These are phyloP conservation scores for Yoshiicerus persimilis DNA, from an alignment of 1,140 invertebrate species.

Conservation along the genomic window DNA sequence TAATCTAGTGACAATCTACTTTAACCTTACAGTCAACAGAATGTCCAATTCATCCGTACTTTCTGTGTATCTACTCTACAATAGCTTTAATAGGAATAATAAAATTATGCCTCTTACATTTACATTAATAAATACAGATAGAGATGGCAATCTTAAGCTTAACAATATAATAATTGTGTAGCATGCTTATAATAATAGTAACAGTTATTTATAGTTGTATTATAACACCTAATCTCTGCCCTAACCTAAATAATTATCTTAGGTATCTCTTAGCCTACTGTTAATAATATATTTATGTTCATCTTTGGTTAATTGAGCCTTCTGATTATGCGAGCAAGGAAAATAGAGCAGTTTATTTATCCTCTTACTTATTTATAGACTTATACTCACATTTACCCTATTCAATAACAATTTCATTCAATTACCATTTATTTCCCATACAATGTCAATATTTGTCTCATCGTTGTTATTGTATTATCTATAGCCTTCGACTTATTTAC, in stretches of 20 bases:
- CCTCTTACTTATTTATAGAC: background rate
- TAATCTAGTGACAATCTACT: background rate
- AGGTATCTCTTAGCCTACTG: background rate
- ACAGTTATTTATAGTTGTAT: no score
- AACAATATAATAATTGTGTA: background rate
- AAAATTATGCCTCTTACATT: no score
- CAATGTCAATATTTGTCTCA: background rate
- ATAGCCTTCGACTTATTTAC: background rate
- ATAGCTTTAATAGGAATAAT: background rate
- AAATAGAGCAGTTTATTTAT: conserved; percentile 1
- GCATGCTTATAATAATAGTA: no score
- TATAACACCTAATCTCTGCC: background rate
- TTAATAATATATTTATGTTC: background rate
- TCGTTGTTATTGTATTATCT: background rate
- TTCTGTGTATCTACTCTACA: background rate
- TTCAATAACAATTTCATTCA: background rate
- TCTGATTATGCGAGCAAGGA: conserved; percentile 25
- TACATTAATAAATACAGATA: no score
- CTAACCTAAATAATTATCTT: background rate
- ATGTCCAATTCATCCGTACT: background rate
- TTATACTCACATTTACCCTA: background rate
- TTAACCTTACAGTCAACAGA: background rate
- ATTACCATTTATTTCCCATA: background rate
- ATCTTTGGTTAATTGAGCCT: conserved; percentile 32
- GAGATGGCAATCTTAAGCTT: background rate